These are phyloP conservation scores for Lamprotornis superbus DNA, from an alignment of 2,113 vertebrate species.

Conservation along the genomic window DNA sequence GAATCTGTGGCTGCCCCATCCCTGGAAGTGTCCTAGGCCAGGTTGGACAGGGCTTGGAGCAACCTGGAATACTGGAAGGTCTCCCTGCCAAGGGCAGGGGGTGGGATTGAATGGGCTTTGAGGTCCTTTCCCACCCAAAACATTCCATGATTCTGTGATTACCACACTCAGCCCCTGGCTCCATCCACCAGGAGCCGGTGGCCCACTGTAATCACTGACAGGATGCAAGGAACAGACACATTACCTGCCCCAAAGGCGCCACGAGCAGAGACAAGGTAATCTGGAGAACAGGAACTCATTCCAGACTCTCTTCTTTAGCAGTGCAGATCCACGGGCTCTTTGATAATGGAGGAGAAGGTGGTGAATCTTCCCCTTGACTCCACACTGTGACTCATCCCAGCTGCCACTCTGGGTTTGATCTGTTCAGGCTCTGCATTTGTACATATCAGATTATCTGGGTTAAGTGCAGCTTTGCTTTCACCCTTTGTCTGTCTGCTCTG, in stretches of 20 bases:
- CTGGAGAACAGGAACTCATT: background rate
- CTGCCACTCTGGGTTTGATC: background rate
- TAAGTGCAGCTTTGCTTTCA: background rate
- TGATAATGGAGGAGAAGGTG: background rate
- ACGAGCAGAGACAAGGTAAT: background rate
- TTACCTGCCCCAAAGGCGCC: background rate
- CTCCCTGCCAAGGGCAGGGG: background rate
- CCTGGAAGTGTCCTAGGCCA: background rate
- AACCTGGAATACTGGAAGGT: background rate
- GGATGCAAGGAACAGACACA: background rate
- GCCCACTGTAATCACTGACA: no score
- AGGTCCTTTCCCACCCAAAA: background rate
- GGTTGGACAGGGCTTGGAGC: accelerated
- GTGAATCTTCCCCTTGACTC: background rate
- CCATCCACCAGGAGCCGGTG: background rate
- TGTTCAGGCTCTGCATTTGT: background rate
- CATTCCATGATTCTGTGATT: background rate
- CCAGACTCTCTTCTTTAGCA: background rate
- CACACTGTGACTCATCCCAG: background rate
- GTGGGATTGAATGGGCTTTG: background rate
- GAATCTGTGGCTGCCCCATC: background rate
- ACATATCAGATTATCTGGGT: background rate
- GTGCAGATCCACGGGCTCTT: background rate
- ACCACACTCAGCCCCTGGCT: background rate
- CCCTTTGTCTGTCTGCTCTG: background rate